Conservation (phyloP, 2,888 invertebrate genomes). For the Pheosia tremula region DNA sequence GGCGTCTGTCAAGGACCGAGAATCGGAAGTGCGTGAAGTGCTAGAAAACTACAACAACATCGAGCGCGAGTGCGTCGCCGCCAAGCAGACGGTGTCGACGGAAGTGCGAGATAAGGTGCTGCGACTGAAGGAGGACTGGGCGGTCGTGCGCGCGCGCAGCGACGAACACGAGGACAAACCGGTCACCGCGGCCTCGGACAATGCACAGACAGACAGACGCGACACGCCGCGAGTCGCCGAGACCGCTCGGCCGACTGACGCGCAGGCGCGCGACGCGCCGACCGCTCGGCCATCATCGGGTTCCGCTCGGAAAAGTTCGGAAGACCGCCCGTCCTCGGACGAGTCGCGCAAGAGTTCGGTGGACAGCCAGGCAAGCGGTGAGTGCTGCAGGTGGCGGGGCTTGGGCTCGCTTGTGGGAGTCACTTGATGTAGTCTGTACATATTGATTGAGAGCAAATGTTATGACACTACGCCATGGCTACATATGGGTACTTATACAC, state of each 20-base stretch:
- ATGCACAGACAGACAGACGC: constrained; percentile 21
- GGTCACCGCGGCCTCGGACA: constrained; percentile 7
- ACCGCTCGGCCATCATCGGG: not conserved
- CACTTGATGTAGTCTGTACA: constrained; percentile 17
- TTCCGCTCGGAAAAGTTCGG: not conserved
- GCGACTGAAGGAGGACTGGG: constrained; percentile 81
- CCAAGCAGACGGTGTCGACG: constrained; percentile 53
- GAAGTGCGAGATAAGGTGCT: constrained; percentile 74
- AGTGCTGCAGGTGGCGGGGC: constrained; percentile 35
- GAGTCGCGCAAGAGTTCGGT: constrained; percentile 28
- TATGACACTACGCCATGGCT: constrained; percentile 1
- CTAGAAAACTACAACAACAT: constrained; percentile 87
- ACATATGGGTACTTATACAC: too few relatives aligned
- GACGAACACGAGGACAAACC: constrained; percentile 12
- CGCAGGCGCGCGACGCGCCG: not conserved
- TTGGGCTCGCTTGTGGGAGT: constrained; percentile 20
- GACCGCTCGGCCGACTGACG: constrained; percentile 3
- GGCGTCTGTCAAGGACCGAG: constrained; percentile 79
- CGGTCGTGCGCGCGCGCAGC: constrained; percentile 40
- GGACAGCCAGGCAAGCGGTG: constrained; percentile 52
- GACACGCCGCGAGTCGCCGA: constrained; percentile 46
- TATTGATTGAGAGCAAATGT: constrained; percentile 2
- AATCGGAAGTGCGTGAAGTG: constrained; percentile 85
- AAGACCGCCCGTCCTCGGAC: constrained; percentile 29
- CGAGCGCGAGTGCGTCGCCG: constrained; percentile 77